Percentiles rank a stretch among this genome's conserved stretches.
Conservation (phyloP, 23 tunicate genomes). For the Styela clava region DNA sequence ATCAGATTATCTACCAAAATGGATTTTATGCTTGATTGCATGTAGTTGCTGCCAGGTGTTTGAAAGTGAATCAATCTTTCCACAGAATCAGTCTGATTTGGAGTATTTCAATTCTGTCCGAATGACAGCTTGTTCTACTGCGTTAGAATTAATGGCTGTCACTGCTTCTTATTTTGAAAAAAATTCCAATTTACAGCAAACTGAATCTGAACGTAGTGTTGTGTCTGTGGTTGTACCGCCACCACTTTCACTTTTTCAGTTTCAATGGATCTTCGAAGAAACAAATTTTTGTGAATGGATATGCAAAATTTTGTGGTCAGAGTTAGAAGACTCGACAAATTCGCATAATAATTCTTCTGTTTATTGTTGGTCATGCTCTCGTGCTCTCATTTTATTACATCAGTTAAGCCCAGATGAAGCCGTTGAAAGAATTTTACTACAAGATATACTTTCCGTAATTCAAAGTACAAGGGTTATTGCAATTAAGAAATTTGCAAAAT, state of each 20-base stretch:
- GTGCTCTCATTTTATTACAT: constrained; percentile 39
- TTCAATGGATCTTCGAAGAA: constrained; percentile 18
- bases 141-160: constrained; percentile 18
- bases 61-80: constrained; percentile 5
- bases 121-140: constrained; percentile 15
- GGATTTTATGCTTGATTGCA: constrained; percentile 11
- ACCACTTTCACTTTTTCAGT: constrained; percentile 38
- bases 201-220: background rate
- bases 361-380: constrained; percentile 21
- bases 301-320: constrained; percentile 53
- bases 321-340: background rate
- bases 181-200: background rate
- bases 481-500: constrained; percentile 15
- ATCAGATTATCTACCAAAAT: background rate
- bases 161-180: background rate
- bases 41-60: constrained; percentile 3
- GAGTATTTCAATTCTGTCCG: constrained; percentile 5
- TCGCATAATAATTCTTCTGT: background rate
- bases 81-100: background rate
- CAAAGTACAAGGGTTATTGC: constrained; percentile 15
- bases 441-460: constrained; percentile 34
- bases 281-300: constrained; percentile 45
- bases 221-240: constrained; percentile 64
- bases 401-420: constrained; percentile 49
- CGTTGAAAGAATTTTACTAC: constrained; percentile 66